phyloP scores from a whole-genome alignment of 2,113 vertebrate genomes.

The Hippocampus comes region DNA sequence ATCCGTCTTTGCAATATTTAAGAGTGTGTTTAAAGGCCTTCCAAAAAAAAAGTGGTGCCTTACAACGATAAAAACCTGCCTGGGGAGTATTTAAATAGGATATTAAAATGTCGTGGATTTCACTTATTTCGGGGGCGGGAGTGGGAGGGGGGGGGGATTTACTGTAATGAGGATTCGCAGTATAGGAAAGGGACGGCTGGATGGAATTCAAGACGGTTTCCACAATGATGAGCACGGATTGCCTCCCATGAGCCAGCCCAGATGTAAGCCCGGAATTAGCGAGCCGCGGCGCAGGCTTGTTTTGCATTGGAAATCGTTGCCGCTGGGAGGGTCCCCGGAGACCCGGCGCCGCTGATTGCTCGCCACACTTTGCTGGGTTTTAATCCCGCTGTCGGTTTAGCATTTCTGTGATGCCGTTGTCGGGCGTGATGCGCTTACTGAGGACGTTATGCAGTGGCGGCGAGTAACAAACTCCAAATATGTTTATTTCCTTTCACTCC shows the following conservation, averaged over 20 bases:
- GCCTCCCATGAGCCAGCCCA: conserved; percentile 53
- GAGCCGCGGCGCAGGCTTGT: conserved; percentile 36
- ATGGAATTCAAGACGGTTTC: conserved; percentile 4
- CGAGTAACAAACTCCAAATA: no score
- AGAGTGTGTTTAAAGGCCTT: no score
- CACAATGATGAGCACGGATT: conserved; percentile 51
- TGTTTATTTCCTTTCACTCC: no score
- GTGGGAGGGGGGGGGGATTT: no score
- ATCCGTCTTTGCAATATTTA: no score
- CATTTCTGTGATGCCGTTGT: background rate
- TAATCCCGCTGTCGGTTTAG: background rate
- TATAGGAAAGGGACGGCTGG: background rate
- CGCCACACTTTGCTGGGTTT: background rate
- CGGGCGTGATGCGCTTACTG: background rate
- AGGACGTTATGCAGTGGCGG: conserved; percentile 9
- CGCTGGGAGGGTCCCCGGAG: conserved; percentile 45
- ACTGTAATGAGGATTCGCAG: background rate
- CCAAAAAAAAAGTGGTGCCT: no score
- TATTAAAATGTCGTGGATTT: no score
- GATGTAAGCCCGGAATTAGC: conserved; percentile 48
- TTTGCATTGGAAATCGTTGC: conserved; percentile 64
- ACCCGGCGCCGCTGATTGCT: conserved; percentile 40
- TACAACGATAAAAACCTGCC: no score
- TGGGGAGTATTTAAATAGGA: no score
- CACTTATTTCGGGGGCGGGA: no score